phyloP scores from a whole-genome alignment of 2,797 vertebrate genomes.

The Discoglossus pictus region DNA sequence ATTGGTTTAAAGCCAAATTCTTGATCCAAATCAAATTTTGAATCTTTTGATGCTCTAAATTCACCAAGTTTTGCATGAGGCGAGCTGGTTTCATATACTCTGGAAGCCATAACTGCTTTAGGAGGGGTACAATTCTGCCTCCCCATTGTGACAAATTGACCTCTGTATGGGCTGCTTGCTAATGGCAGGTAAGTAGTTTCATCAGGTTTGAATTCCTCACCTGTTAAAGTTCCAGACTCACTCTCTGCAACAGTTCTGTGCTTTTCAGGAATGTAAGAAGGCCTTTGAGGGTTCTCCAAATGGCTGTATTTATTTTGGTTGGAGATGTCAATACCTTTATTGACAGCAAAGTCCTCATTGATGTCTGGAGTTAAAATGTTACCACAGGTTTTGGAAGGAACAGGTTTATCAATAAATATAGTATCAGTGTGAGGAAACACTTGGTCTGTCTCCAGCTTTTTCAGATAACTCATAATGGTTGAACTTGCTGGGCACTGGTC shows the following conservation, averaged over 20 bases:
- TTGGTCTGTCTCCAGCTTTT: conserved; percentile 66
- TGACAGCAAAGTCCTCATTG: conserved; percentile 44
- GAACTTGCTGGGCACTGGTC: conserved; percentile 58
- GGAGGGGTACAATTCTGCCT: conserved; percentile 44
- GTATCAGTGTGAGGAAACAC: conserved; percentile 48
- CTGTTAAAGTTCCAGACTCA: conserved; percentile 57
- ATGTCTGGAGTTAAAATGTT: not conserved
- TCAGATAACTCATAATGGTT: conserved; percentile 74
- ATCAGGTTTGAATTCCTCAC: conserved; percentile 60
- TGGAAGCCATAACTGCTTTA: conserved; percentile 25
- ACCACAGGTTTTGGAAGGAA: not conserved
- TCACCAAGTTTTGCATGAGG: conserved; percentile 44
- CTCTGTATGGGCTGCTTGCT: conserved; percentile 62
- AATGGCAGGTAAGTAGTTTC: conserved; percentile 74
- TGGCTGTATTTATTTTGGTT: not conserved
- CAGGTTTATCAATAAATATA: conserved; percentile 5
- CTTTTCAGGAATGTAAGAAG: conserved; percentile 31
- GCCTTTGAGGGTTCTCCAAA: not conserved
- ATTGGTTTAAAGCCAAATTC: conserved; percentile 41
- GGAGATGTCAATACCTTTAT: conserved; percentile 39
- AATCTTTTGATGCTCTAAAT: conserved; percentile 18
- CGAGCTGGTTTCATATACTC: conserved; percentile 11
- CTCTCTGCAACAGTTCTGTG: conserved; percentile 53
- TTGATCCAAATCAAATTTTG: not conserved
- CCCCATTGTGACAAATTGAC: conserved; percentile 42